Percentiles rank a stretch among this genome's conserved stretches.
phyloP scores from a whole-genome alignment of 2,888 invertebrate genomes.

The Synergus japonicus region DNA sequence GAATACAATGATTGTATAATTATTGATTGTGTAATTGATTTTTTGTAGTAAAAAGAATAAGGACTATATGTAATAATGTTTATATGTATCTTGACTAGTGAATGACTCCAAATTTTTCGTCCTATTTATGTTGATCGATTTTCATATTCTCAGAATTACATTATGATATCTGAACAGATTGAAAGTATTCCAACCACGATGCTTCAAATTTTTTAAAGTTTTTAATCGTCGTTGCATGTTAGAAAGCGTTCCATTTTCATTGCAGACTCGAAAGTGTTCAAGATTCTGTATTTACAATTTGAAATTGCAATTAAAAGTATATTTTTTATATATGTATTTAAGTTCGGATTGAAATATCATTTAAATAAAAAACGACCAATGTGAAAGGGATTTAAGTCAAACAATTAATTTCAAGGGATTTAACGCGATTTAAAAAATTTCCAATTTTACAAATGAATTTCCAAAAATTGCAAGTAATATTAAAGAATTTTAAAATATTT shows the following conservation, averaged over 20 bases:
- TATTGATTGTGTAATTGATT: no score
- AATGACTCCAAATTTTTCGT: background rate
- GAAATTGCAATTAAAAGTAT: background rate
- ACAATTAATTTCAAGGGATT: no score
- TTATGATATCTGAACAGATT: background rate
- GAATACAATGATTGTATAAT: no score
- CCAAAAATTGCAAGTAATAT: no score
- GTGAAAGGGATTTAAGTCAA: no score
- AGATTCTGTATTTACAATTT: background rate
- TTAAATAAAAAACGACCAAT: background rate
- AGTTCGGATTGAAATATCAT: background rate
- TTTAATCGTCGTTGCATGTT: constrained; percentile 14
- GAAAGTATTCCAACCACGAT: constrained; percentile 7
- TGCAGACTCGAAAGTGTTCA: constrained; percentile 14
- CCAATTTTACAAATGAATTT: no score
- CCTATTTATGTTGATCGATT: background rate
- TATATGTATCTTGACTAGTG: background rate
- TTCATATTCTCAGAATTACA: background rate
- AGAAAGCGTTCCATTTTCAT: constrained; percentile 24
- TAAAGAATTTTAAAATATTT: no score
- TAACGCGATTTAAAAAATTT: no score
- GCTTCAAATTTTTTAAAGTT: constrained; percentile 8
- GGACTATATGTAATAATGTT: no score
- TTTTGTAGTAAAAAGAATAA: no score
- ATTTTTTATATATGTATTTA: background rate